A percentile compares a stretch with the other conserved stretches of the same genome.
Evolutionary conservation across 2,113 vertebrate species (phyloP).

Genomic region (Podilymbus podiceps): DNA sequence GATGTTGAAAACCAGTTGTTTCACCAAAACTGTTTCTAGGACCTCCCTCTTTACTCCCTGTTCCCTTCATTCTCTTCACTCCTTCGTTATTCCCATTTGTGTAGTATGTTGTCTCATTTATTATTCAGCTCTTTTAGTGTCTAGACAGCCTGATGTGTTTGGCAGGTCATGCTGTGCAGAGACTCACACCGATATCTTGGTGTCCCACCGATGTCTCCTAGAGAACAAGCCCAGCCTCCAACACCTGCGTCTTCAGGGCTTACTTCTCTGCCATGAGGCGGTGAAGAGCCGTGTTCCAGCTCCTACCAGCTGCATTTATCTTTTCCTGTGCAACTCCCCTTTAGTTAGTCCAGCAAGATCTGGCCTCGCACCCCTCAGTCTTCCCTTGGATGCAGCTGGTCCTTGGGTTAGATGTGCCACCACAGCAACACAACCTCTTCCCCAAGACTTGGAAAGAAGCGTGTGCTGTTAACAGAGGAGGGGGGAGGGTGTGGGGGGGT

Average conservation of each 20-base stretch:
- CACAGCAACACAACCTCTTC: not conserved
- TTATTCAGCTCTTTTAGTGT: not conserved
- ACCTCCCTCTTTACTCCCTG: not conserved
- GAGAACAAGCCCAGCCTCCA: not conserved
- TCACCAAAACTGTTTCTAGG: not conserved
- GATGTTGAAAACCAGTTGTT: not conserved
- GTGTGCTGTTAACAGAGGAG: not conserved
- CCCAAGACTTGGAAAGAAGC: not conserved
- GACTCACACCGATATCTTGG: not conserved
- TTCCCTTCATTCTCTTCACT: not conserved
- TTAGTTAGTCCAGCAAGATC: not conserved
- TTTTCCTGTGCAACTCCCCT: not conserved
- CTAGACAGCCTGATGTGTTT: not conserved
- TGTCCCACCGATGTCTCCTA: not conserved
- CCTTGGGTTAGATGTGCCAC: not conserved
- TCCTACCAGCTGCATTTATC: not conserved
- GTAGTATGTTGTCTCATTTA: not conserved
- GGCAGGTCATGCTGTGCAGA: not conserved
- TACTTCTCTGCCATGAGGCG: not conserved
- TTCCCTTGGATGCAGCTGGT: not conserved
- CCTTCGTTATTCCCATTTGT: not conserved
- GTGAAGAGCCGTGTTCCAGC: not conserved
- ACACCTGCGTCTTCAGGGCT: not conserved
- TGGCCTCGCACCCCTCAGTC: not conserved
- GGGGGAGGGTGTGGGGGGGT: not conserved